Base-by-base conservation (phyloP, 2,113 vertebrate genomes). In the Elanus axillaris region DNA sequence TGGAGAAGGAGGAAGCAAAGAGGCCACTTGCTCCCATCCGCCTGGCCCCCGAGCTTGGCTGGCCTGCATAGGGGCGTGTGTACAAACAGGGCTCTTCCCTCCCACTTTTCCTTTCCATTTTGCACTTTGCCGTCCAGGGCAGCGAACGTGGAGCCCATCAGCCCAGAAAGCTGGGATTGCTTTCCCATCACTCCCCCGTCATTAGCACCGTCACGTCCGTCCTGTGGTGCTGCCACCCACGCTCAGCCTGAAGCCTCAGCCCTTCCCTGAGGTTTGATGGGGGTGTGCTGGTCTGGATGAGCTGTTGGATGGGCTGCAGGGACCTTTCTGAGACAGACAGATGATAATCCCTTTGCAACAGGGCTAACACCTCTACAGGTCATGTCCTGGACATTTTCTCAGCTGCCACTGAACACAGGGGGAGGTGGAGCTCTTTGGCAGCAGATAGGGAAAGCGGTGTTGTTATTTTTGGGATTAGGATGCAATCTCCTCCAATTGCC, bases 151-250 rank as follows among this genome's bases (percentile, higher is more conserved):
- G 34, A 80, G 55, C 48, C 66, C 31, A 0, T n/a, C 38, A 75
- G 74, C 71, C 53, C 96, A 60, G 48, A 78, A 22, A 91, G 53
- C 29, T 36, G 53, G 36, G 56, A n/a, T 5, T 62, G 81, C 66
- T 85, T 64, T 52, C 56, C 72, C 79, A 43, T 56, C 0, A 0
- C 79, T 77, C 40, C 22, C 25, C 27, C 1, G 2, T 48, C 66
- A 22, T 6, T 19, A 77, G 13, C 59, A 27, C 4, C 0, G 0
- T n/a, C 87, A 74, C 0, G 0, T 63, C 86, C 1, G 0, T 47
- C 34, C 43, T 47, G 26, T 17, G 72, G 60, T 8, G 7, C 64
- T 63, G 82, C 74, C 58, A 72, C 45, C 36, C 83, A 58, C 0
- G 1, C 38, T 72, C 25, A 31, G 45, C 29, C 4, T 8, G 72